Conservation (phyloP, 2,113 vertebrate genomes). For the Mustelus asterias region DNA sequence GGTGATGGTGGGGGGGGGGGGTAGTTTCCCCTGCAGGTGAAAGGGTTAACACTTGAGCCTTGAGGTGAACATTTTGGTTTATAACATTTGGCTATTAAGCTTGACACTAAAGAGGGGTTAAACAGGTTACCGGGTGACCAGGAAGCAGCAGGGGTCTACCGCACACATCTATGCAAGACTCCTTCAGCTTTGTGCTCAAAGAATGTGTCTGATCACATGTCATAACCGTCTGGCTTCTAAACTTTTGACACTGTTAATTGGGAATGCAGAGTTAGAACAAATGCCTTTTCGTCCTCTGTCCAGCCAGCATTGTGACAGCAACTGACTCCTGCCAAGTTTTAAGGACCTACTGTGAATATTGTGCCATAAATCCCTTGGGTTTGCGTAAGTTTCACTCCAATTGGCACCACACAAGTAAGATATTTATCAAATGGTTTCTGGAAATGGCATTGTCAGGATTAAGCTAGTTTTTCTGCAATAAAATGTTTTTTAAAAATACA, state of each 20-base stretch:
- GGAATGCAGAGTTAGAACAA: conserved; percentile 27
- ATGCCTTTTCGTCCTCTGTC: conserved; percentile 7
- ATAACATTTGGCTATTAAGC: not conserved
- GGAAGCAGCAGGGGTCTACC: not conserved
- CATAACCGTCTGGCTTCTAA: not conserved
- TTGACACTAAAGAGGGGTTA: conserved; percentile 40
- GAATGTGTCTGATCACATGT: not conserved
- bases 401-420: not conserved
- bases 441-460: not conserved
- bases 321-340: not conserved
- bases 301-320: not conserved
- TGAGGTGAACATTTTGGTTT: conserved; percentile 13
- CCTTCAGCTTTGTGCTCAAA: conserved; percentile 35
- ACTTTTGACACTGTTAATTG: not conserved
- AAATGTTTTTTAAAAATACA: not conserved
- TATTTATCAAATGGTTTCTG: not conserved
- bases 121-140: conserved; percentile 44
- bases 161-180: not conserved
- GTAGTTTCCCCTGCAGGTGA: not conserved
- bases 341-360: not conserved
- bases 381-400: not conserved
- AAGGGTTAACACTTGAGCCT: conserved; percentile 21
- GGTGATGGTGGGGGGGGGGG: not conserved
- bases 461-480: not conserved
- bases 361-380: not conserved